Conservation (phyloP, 2,113 vertebrate species). For the Macroglossus sobrinus region DNA sequence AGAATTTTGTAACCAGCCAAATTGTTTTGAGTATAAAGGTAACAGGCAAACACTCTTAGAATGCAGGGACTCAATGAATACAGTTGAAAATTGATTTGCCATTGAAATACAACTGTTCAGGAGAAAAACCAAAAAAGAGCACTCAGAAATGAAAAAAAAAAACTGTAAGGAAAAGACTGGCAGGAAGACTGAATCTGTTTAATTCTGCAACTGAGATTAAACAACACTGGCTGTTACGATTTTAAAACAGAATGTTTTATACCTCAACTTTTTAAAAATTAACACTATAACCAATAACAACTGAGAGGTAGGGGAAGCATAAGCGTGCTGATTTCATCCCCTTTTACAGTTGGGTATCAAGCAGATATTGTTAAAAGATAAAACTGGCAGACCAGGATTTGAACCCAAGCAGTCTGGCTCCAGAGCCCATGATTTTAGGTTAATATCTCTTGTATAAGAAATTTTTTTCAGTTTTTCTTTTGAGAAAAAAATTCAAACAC, state of each 20-base stretch:
- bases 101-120: background rate
- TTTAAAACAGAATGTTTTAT: background rate
- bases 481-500: background rate
- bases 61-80: background rate
- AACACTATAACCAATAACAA: background rate
- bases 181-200: background rate
- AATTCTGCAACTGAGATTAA: background rate
- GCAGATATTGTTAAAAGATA: background rate
- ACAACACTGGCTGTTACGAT: background rate
- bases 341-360: background rate
- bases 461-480: background rate
- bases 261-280: background rate
- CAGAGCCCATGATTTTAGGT: background rate
- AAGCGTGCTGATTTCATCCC: background rate
- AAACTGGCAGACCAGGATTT: background rate
- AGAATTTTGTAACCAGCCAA: background rate
- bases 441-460: background rate
- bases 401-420: background rate
- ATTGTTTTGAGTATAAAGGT: background rate
- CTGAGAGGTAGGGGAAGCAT: background rate
- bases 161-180: background rate
- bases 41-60: background rate
- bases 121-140: background rate
- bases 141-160: background rate
- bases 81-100: background rate